Evolutionary conservation across 2,888 invertebrate species (phyloP), one percentile per base, ranked within the genome.

Genomic region (Scaptomyza reducta): DNA sequence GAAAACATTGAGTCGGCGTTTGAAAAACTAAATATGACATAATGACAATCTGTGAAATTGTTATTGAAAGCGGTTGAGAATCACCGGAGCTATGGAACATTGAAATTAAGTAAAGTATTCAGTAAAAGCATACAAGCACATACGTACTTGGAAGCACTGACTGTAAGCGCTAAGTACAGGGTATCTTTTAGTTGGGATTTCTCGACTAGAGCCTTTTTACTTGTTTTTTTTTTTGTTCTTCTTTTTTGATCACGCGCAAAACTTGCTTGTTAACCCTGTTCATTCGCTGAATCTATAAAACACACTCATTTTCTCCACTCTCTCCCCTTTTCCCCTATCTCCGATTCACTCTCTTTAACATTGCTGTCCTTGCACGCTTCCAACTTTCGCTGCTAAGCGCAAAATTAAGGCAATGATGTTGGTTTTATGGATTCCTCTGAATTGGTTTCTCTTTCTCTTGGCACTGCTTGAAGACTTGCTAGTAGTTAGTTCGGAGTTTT

Each of bases 381-480:
- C 49, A 73, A 85, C 76, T 82, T 82, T 82, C 82, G 56, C 76
- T 72, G 67, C 64, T 76, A 53, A 74, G 79, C 78, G 68, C 53
- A 62, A 86, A 79, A 84, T 83, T 75, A 84, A 88, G 75, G 80
- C 80, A 86, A 86, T 88, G 88, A 77, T 83, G 80, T 76, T 86
- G 74, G 80, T 88, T 88, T 88, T 79, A 83, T 88, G 77, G 77
- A 73, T 83, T 65, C 63, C 59, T 53, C 45, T 49, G 46, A 61
- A 77, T 69, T 68, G 70, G 81, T 84, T 83, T 75, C 78, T 59
- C 63, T 70, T 66, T 79, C 74, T 47, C 25, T 65, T 67, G 42
- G 42, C 47, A 41, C 29, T 55, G 57, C 50, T 27, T 13, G 35
- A 44, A 64, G 53, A 45, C 46, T 40, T 49, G 29, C 46, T 11